Percentiles rank a stretch among this genome's conserved stretches.
Conservation (phyloP, 1,140 invertebrate species). For the Chrysoperla carnea region DNA sequence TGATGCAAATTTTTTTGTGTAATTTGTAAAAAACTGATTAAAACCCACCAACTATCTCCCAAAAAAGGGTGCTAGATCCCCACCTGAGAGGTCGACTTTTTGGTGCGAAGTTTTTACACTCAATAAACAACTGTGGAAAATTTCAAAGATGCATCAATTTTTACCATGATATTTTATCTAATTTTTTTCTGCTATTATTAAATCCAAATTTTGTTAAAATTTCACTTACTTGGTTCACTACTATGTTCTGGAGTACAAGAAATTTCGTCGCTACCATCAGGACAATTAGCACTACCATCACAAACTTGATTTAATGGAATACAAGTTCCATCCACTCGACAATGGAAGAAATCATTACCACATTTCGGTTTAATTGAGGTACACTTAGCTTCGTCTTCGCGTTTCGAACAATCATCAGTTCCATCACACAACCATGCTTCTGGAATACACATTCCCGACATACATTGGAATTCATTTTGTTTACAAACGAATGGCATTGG, state of each 20-base stretch:
- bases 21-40: too few species aligned
- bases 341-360: constrained; percentile 43
- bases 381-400: constrained; percentile 33
- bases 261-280: constrained; percentile 52
- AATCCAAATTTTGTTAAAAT: too few species aligned
- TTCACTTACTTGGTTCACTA: constrained; percentile 10
- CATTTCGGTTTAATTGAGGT: constrained; percentile 10
- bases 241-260: constrained; percentile 22
- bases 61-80: too few species aligned
- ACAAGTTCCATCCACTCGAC: constrained; percentile 51
- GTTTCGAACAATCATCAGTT: constrained; percentile 33
- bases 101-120: too few species aligned
- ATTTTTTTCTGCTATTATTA: too few species aligned
- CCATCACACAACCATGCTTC: constrained; percentile 36
- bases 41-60: too few species aligned
- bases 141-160: too few species aligned
- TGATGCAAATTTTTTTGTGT: too few species aligned
- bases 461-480: constrained; percentile 46
- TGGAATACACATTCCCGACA: constrained; percentile 33
- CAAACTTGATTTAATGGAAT: constrained; percentile 38
- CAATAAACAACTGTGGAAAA: too few species aligned
- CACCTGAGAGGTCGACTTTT: too few species aligned
- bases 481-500: constrained; percentile 19
- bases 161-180: too few species aligned
- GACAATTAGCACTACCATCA: constrained; percentile 52